A percentile compares a stretch with the other conserved stretches of the same genome.
phyloP scores from a whole-genome alignment of 2,113 vertebrate genomes.

The Beaufortia kweichowensis region DNA sequence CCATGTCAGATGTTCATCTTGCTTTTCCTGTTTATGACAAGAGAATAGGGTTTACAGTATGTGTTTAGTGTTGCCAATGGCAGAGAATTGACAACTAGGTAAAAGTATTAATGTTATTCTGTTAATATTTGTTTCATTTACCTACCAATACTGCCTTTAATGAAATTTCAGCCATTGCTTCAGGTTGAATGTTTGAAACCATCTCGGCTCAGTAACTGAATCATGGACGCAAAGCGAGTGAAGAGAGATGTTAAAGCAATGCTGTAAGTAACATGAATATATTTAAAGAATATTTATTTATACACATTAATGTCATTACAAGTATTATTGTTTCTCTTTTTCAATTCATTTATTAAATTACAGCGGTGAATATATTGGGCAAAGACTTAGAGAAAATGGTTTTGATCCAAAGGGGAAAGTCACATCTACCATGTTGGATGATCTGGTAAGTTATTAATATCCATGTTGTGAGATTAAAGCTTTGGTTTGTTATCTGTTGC shows the following conservation, averaged over 20 bases:
- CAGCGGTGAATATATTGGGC: slow-evolving; percentile 83
- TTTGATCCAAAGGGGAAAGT: slow-evolving; percentile 84
- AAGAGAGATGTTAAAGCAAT: slow-evolving; percentile 80
- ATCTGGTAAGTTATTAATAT: slow-evolving; percentile 75
- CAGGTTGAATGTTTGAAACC: slow-evolving; percentile 27
- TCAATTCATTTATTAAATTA: slow-evolving; percentile 54
- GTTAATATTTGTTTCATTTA: neutral
- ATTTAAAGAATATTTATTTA: no score
- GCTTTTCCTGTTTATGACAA: slow-evolving; percentile 34
- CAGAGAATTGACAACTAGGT: slow-evolving; percentile 8
- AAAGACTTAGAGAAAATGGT: slow-evolving; percentile 79
- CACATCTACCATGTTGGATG: slow-evolving; percentile 75
- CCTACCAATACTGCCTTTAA: neutral
- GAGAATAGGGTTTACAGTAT: slow-evolving; percentile 41
- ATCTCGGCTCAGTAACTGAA: slow-evolving; percentile 6
- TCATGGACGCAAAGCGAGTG: slow-evolving; percentile 79
- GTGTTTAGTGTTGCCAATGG: slow-evolving; percentile 30
- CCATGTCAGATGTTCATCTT: slow-evolving; percentile 6
- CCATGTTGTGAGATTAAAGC: neutral
- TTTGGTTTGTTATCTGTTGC: neutral
- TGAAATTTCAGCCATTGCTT: neutral
- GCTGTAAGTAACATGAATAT: slow-evolving; percentile 73
- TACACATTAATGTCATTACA: no score
- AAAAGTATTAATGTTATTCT: neutral
- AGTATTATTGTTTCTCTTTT: no score